phyloP scores from a whole-genome alignment of 2,113 vertebrate species.

The Nibea coibor region DNA sequence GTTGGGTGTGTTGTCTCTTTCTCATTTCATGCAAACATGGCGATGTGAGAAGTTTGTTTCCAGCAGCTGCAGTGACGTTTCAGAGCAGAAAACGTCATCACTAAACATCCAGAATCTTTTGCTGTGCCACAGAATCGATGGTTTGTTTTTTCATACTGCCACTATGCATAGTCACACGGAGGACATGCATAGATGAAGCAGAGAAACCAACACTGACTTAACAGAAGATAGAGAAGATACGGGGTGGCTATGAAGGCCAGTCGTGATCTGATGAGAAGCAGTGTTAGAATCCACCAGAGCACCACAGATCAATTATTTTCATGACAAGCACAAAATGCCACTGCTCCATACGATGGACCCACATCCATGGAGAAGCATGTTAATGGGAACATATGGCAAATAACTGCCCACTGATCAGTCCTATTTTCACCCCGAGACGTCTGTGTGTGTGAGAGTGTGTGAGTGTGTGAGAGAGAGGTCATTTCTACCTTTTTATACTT shows the following conservation, averaged over 20 bases:
- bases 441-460: too few relatives aligned
- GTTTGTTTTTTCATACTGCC: not conserved
- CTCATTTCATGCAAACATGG: not conserved
- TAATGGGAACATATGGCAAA: slow-evolving; percentile 5
- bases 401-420: slow-evolving; percentile 46
- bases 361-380: slow-evolving; percentile 1
- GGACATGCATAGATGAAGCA: not conserved
- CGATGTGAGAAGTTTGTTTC: not conserved
- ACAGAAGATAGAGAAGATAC: not conserved
- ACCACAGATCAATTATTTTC: slow-evolving; percentile 37
- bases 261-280: not conserved
- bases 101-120: not conserved
- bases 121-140: not conserved
- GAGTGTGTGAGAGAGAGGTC: not conserved
- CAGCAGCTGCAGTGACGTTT: not conserved
- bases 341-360: not conserved
- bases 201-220: not conserved
- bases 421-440: slow-evolving; percentile 14
- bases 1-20: not conserved
- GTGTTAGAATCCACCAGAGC: slow-evolving; percentile 27
- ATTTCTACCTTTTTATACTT: slow-evolving; percentile 64
- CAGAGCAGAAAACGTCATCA: not conserved
- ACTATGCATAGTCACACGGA: not conserved
- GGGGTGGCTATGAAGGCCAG: not conserved
- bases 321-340: slow-evolving; percentile 48